Evolutionary conservation across 2,888 invertebrate genomes (phyloP).

Genomic region (Lamellibrachia satsuma): DNA sequence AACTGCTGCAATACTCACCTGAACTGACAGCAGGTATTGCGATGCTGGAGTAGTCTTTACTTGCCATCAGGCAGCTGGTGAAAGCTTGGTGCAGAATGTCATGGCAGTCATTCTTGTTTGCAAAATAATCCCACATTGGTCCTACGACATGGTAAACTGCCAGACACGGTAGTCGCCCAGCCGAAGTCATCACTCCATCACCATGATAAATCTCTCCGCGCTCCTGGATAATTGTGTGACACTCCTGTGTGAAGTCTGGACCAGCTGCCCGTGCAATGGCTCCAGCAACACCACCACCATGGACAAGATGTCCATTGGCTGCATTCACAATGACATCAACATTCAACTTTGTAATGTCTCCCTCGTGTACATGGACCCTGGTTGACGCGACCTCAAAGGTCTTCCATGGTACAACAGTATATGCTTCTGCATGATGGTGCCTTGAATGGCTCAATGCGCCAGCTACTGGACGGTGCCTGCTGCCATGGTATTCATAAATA

Average conservation of each 20-base stretch:
- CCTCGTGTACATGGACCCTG: neutral
- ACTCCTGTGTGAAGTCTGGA: neutral
- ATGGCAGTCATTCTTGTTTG: neutral
- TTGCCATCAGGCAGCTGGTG: slow-evolving; percentile 25
- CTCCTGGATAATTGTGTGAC: neutral
- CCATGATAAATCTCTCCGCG: neutral
- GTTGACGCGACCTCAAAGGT: neutral
- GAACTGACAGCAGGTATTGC: slow-evolving; percentile 18
- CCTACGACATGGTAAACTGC: neutral
- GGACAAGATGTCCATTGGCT: neutral
- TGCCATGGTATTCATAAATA: neutral
- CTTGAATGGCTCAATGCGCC: neutral
- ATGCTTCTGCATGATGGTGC: neutral
- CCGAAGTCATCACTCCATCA: neutral
- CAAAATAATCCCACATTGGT: neutral
- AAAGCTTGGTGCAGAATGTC: neutral
- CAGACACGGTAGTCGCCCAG: neutral
- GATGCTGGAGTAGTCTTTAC: neutral
- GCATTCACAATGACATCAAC: slow-evolving; percentile 21
- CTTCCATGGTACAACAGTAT: neutral
- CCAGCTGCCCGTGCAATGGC: slow-evolving; percentile 21
- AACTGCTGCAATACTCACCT: neutral
- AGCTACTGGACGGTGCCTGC: neutral
- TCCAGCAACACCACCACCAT: neutral
- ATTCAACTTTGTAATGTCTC: neutral